Conservation (phyloP, 2,113 vertebrate genomes). For the Merops nubicus region DNA sequence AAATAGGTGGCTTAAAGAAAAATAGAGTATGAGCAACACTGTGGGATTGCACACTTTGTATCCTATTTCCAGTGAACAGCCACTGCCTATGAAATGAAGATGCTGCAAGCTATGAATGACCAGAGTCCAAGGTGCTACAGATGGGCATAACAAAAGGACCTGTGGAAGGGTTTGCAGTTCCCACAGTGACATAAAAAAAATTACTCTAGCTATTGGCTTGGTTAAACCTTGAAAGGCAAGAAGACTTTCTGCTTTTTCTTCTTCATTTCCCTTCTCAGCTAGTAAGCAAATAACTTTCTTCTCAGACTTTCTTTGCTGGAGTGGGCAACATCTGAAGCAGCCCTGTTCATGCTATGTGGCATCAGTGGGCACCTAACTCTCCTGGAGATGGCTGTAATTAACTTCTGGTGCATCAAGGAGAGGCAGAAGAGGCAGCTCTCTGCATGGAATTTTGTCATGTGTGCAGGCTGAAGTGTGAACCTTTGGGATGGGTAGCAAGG, state of each 20-base stretch:
- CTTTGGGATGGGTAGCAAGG: neutral
- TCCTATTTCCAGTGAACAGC: neutral
- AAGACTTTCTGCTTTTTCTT: neutral
- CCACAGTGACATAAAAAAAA: accelerated
- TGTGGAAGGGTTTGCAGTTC: neutral
- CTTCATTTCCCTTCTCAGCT: neutral
- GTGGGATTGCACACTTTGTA: neutral
- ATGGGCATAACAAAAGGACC: neutral
- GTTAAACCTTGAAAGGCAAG: neutral
- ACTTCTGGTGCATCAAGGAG: neutral
- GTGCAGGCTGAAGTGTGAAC: neutral
- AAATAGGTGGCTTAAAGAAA: neutral
- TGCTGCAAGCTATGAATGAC: neutral
- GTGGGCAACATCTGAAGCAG: neutral
- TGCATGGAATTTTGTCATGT: neutral
- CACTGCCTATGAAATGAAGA: neutral
- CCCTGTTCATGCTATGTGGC: neutral
- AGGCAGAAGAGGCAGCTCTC: neutral
- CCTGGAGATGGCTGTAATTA: neutral
- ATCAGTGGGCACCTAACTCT: neutral
- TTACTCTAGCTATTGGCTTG: neutral
- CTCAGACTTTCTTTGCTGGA: neutral
- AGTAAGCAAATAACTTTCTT: neutral
- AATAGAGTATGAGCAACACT: neutral
- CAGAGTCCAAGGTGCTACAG: neutral